These are phyloP conservation scores for Brachionus paranguensis DNA, from an alignment of 1,140 invertebrate species.

Conservation along the genomic window DNA sequence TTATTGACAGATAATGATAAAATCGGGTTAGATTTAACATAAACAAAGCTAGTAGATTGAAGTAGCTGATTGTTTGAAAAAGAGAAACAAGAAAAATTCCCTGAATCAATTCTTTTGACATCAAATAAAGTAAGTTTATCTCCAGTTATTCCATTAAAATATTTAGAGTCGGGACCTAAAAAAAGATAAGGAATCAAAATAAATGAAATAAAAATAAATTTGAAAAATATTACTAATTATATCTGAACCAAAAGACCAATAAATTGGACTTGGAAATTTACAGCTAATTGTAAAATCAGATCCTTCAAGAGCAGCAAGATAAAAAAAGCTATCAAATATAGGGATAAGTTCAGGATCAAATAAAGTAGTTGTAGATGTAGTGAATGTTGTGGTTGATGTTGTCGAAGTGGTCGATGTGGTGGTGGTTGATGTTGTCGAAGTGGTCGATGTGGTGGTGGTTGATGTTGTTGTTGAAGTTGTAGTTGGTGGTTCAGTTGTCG, in stretches of 20 bases:
- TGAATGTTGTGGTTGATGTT: not conserved
- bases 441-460: not conserved
- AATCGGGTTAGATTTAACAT: not conserved
- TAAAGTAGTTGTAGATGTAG: not conserved
- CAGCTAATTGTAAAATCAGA: not conserved
- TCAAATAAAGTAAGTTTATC: not conserved
- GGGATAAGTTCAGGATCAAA: not conserved
- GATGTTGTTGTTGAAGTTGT: not conserved
- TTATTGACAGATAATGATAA: not conserved
- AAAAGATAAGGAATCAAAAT: not conserved
- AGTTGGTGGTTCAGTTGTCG: not conserved
- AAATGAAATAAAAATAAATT: not conserved
- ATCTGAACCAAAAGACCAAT: not conserved
- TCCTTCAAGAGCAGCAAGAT: not conserved
- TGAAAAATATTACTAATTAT: not conserved
- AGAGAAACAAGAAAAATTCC: not conserved
- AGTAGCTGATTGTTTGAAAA: not conserved
- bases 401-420: not conserved
- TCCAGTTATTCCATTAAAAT: not conserved
- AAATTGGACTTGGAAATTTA: not conserved
- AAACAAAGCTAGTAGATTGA: not conserved
- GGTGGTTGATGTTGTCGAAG: not conserved
- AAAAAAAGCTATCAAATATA: not conserved
- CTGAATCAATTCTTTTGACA: not conserved
- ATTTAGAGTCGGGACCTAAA: not conserved